These are phyloP conservation scores for Drosophila flavopinicola DNA, from an alignment of 2,888 invertebrate species.

Conservation along the genomic window DNA sequence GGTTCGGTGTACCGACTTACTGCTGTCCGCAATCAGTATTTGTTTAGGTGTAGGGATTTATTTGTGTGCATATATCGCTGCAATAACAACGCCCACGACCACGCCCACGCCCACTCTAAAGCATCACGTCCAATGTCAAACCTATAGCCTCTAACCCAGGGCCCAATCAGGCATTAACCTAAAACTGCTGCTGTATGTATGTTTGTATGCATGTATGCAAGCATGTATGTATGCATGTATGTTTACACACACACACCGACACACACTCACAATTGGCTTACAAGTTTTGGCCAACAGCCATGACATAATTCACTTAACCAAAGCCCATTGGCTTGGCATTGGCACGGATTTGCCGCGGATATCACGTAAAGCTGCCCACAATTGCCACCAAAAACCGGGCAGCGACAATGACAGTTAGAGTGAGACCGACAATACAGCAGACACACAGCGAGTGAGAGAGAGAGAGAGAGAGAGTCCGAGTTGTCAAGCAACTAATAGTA, in stretches of 20 bases:
- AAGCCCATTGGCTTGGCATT: conserved; percentile 45
- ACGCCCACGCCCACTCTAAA: not conserved
- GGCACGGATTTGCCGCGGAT: conserved; percentile 39
- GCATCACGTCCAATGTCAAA: no score
- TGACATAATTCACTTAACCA: conserved; percentile 54
- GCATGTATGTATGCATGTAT: not conserved
- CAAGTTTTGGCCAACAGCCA: conserved; percentile 40
- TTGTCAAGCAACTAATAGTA: conserved; percentile 36
- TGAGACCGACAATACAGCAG: no score
- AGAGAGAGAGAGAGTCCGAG: not conserved
- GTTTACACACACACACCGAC: not conserved
- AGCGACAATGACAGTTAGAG: not conserved
- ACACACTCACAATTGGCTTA: conserved; percentile 18
- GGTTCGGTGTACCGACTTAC: conserved; percentile 30
- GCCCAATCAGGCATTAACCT: conserved; percentile 36
- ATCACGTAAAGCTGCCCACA: conserved; percentile 43
- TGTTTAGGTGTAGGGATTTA: conserved; percentile 13
- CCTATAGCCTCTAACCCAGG: no score
- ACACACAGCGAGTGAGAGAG: not conserved
- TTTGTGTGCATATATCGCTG: conserved; percentile 25
- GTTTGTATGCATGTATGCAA: not conserved
- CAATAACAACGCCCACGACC: conserved; percentile 16
- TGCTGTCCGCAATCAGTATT: conserved; percentile 7
- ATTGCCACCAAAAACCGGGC: conserved; percentile 25
- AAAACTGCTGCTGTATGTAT: conserved; percentile 15